These are phyloP conservation scores for Campoplex nolae DNA, from an alignment of 2,888 invertebrate genomes.

Conservation along the genomic window DNA sequence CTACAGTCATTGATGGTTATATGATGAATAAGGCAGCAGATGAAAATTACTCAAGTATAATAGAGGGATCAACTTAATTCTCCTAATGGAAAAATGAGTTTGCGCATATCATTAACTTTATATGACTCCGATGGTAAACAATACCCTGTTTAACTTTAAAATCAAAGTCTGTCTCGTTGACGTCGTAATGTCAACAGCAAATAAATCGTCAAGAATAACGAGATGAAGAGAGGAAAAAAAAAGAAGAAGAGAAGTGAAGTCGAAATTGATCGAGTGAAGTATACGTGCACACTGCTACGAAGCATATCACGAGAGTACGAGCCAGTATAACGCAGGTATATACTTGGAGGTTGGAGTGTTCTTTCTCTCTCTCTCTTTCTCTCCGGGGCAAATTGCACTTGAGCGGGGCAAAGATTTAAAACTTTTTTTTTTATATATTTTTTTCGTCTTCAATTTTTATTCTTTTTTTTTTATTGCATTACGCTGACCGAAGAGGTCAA, in stretches of 20 bases:
- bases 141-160: not conserved
- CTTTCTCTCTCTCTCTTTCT: slow-evolving; percentile 54
- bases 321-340: slow-evolving; percentile 45
- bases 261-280: slow-evolving; percentile 43
- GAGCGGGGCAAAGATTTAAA: slow-evolving; percentile 52
- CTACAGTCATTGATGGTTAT: not conserved
- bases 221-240: not conserved
- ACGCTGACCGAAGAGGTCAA: slow-evolving; percentile 65
- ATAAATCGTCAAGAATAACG: slow-evolving; percentile 31
- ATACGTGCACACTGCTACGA: not conserved
- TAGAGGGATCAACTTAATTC: not conserved
- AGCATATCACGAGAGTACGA: not conserved
- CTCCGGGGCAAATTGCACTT: slow-evolving; percentile 44
- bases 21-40: not conserved
- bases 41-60: not conserved
- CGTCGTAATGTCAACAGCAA: slow-evolving; percentile 40
- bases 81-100: slow-evolving; percentile 7
- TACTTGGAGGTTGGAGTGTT: slow-evolving; percentile 52
- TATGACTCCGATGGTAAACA: not conserved
- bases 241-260: not conserved
- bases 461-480: slow-evolving; percentile 33
- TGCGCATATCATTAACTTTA: slow-evolving; percentile 18
- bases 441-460: not conserved
- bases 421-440: slow-evolving; percentile 31
- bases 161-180: slow-evolving; percentile 17